These are phyloP conservation scores for Drusus annulatus DNA, from an alignment of 1,140 invertebrate species.

Conservation along the genomic window DNA sequence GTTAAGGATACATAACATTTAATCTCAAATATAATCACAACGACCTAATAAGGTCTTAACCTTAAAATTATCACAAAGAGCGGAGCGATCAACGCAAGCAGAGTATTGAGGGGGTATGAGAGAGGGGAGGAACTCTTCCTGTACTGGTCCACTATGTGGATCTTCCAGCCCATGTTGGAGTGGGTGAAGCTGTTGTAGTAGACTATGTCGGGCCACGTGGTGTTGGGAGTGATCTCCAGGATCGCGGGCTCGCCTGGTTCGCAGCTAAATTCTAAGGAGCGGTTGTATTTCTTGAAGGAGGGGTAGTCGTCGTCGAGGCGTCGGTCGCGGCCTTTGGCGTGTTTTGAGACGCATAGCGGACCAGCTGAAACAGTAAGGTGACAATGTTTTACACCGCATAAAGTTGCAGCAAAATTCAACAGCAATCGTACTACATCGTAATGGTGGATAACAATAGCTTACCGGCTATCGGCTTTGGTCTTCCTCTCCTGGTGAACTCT, in stretches of 20 bases:
- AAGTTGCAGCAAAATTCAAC: no score
- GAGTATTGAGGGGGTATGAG: background rate
- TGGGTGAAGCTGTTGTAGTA: slow-evolving; percentile 96
- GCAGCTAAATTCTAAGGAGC: slow-evolving; percentile 79
- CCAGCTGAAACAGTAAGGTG: slow-evolving; percentile 72
- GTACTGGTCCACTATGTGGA: slow-evolving; percentile 86
- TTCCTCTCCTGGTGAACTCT: slow-evolving; percentile 85
- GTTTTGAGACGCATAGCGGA: slow-evolving; percentile 82
- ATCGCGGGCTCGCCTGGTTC: slow-evolving; percentile 79
- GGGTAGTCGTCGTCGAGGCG: slow-evolving; percentile 84
- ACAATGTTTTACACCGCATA: background rate
- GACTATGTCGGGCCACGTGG: slow-evolving; percentile 91
- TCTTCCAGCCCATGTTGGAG: slow-evolving; percentile 92
- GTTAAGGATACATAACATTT: background rate
- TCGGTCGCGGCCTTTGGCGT: slow-evolving; percentile 77
- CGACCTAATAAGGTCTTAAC: background rate
- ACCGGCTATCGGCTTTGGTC: slow-evolving; percentile 83
- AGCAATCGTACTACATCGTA: no score
- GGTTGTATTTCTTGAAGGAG: slow-evolving; percentile 88
- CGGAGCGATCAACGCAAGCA: slow-evolving; percentile 27
- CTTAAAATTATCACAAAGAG: slow-evolving; percentile 47
- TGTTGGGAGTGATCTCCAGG: slow-evolving; percentile 89
- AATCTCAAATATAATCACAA: slow-evolving; percentile 40
- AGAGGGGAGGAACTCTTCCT: slow-evolving; percentile 57
- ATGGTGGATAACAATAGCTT: slow-evolving; percentile 22